These are phyloP conservation scores for Semotilus atromaculatus DNA, from an alignment of 2,797 vertebrate species.

Conservation along the genomic window DNA sequence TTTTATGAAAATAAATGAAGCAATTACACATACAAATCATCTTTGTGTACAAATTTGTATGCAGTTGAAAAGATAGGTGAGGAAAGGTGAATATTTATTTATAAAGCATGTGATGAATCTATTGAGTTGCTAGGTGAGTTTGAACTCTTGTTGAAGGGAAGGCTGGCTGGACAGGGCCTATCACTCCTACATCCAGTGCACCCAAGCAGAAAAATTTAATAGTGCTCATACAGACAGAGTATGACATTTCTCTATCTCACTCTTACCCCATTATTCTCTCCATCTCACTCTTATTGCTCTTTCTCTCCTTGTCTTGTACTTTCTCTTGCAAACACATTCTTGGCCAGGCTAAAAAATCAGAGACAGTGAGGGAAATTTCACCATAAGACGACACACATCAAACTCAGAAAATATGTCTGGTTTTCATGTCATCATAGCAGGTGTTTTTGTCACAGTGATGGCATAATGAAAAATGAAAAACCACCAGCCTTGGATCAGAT, in stretches of 20 bases:
- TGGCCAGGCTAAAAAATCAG: not conserved
- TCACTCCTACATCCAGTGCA: conserved; percentile 52
- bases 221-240: conserved; percentile 56
- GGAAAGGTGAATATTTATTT: not conserved
- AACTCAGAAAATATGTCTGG: conserved; percentile 6
- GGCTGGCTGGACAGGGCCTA: not conserved
- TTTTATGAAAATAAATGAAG: no score
- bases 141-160: conserved; percentile 5
- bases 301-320: conserved; percentile 5
- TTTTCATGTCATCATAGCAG: not conserved
- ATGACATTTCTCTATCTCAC: conserved; percentile 38
- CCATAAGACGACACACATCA: not conserved
- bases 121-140: not conserved
- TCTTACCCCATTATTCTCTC: conserved; percentile 52
- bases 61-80: not conserved
- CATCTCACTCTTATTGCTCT: conserved; percentile 42
- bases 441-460: not conserved
- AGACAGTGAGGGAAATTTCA: not conserved
- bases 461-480: not conserved
- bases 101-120: not conserved
- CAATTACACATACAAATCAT: no score
- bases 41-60: not conserved
- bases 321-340: conserved; percentile 21
- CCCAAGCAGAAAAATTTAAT: conserved; percentile 74
- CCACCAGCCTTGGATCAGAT: not conserved